Conservation (phyloP, 1,140 invertebrate genomes). For the Laupala kohalensis region DNA sequence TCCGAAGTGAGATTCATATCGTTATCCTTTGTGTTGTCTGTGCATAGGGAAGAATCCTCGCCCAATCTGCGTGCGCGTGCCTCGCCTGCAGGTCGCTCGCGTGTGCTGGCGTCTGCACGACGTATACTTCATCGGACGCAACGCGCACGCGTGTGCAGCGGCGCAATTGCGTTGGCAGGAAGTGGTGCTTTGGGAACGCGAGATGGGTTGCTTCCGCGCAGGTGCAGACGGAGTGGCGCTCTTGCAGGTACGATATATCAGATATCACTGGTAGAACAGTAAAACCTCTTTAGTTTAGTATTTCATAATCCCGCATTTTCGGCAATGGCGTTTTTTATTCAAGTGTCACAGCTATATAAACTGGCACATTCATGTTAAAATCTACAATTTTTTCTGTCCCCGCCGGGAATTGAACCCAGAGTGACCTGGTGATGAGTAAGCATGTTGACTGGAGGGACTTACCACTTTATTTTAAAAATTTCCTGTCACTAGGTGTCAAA, state of each 20-base stretch:
- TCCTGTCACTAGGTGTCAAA: no score
- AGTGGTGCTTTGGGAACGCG: neutral
- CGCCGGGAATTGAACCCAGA: no score
- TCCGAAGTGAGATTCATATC: neutral
- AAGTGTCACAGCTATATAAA: no score
- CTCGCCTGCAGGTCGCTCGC: neutral
- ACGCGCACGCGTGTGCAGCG: neutral
- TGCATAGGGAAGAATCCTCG: neutral
- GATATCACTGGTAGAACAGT: no score
- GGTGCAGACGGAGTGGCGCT: neutral
- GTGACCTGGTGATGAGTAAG: no score
- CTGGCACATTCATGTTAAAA: no score
- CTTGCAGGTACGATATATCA: neutral
- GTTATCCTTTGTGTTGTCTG: neutral
- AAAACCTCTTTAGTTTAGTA: no score
- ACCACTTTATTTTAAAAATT: no score
- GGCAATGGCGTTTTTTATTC: no score
- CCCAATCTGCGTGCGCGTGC: neutral
- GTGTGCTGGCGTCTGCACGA: neutral
- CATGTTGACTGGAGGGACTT: no score
- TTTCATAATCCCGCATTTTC: no score
- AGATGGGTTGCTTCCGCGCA: neutral
- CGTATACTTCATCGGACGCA: neutral
- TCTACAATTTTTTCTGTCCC: no score
- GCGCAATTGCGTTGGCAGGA: neutral